Conservation (phyloP, 1,140 invertebrate species). For the Andricus grossulariae region DNA sequence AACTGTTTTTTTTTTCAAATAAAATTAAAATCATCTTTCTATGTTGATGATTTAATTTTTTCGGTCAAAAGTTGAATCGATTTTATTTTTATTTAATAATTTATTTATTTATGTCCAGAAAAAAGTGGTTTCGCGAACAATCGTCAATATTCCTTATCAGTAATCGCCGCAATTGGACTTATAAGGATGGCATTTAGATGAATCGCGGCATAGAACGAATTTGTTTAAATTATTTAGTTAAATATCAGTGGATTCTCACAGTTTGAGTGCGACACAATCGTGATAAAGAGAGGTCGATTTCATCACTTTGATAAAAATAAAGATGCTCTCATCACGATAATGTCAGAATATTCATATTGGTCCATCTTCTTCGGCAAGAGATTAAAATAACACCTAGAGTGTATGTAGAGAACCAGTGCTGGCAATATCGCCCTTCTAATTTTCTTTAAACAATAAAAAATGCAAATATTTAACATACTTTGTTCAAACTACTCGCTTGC, state of each 20-base stretch:
- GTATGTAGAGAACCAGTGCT: too few relatives aligned
- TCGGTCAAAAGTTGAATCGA: too few relatives aligned
- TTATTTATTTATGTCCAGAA: too few relatives aligned
- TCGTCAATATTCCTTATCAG: conserved; percentile 11
- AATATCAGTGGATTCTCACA: conserved; percentile 42
- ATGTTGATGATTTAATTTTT: too few relatives aligned
- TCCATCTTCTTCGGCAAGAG: background rate
- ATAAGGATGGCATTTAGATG: conserved; percentile 36
- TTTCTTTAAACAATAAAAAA: too few relatives aligned
- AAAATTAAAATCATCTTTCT: too few relatives aligned
- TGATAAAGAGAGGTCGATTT: background rate
- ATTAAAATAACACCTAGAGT: too few relatives aligned
- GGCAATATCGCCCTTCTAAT: too few relatives aligned
- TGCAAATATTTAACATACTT: too few relatives aligned
- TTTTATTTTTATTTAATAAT: too few relatives aligned
- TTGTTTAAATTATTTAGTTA: conserved; percentile 40
- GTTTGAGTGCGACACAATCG: conserved; percentile 34
- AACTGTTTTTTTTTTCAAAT: too few relatives aligned
- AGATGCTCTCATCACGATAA: conserved; percentile 10
- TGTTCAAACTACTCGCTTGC: too few relatives aligned
- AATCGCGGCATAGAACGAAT: conserved; percentile 33
- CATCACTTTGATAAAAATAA: conserved; percentile 5
- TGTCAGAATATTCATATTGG: background rate
- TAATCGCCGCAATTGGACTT: conserved; percentile 1
- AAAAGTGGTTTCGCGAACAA: background rate